These are phyloP conservation scores for Pocillopora damicornis DNA, from an alignment of 64 coral and sea anemone species.

Conservation along the genomic window DNA sequence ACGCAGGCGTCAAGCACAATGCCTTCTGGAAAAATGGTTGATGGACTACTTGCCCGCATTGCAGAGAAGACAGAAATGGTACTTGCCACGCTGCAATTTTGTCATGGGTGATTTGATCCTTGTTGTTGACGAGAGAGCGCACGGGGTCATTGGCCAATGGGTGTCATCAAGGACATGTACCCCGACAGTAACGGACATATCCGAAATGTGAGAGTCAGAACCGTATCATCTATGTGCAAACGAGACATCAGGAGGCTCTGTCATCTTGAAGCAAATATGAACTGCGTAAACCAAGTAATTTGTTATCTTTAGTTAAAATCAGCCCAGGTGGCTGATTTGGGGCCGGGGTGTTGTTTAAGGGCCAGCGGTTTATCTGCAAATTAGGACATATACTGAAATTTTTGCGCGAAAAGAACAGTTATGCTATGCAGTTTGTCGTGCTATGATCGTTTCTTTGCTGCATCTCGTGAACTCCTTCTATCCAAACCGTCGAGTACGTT, in stretches of 20 bases:
- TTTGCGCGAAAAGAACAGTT: no score
- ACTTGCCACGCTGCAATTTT: constrained; percentile 2
- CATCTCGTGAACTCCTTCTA: no score
- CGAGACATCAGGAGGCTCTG: constrained; percentile 36
- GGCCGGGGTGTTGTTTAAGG: no score
- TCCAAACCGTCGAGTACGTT: no score
- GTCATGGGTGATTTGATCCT: constrained; percentile 5
- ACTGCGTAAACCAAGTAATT: background rate
- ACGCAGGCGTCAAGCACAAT: background rate
- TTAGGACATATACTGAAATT: no score
- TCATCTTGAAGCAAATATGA: background rate
- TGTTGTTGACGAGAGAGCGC: background rate
- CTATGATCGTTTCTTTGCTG: no score
- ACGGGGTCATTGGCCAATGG: background rate
- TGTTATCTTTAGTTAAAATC: background rate
- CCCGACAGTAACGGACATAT: constrained; percentile 18
- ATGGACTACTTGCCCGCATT: constrained; percentile 23
- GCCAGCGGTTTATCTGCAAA: no score
- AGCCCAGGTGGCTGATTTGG: background rate
- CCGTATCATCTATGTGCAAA: background rate
- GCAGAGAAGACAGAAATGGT: constrained; percentile 39
- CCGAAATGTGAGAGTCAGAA: background rate
- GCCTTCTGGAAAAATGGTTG: constrained; percentile 34
- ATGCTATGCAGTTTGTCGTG: no score
- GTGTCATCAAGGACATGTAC: background rate